Base-by-base conservation (phyloP, 2,797 vertebrate species). In the Gastrophryne carolinensis region DNA sequence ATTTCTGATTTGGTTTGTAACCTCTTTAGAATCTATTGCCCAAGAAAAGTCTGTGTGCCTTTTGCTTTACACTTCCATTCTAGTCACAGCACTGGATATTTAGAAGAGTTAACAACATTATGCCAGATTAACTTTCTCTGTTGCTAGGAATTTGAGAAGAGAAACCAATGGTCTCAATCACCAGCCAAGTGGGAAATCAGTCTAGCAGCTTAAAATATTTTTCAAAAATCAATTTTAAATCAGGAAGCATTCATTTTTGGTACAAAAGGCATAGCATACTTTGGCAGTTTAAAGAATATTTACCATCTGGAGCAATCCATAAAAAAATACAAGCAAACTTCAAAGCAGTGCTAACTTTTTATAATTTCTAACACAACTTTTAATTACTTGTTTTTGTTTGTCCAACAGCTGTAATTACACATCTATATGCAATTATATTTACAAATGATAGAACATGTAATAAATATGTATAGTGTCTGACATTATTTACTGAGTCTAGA, bases 111-210 rank as follows among this genome's bases (percentile, higher is more conserved):
- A 17, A 34, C 13, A 53, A 53, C 32, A 53, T 53, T 54, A 67
- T 21, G 21, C 19, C 49, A 39, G 64, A 49, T 67, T 53, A 67
- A 67, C 32, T 54, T 67, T 67, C 32, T 27, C 49, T n/a, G 21
- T 23, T 56, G 26, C 27, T 30, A 27, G 30, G 53, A 27, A 54
- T 39, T 67, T 67, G 49, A 27, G 30, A 54, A 67, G 49, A 53
- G 30, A 37, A 67, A 67, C 64, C 49, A 53, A 37, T 53, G 64
- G 32, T 54, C 26, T 67, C 32, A 53, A 53, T 67, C 64, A 37
- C 49, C 32, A 67, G 64, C 64, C 64, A 67, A 26, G 64, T 67
- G 64, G 64, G 64, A 67, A 67, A 67, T 67, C 64, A 67, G 49
- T 27, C 47, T 39, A 53, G 49, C 49, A 23, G 64, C 64, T 67